Evolutionary conservation across 2,797 vertebrate species (phyloP), one percentile per base, ranked within the genome.

Genomic region (Bovichtus variegatus): DNA sequence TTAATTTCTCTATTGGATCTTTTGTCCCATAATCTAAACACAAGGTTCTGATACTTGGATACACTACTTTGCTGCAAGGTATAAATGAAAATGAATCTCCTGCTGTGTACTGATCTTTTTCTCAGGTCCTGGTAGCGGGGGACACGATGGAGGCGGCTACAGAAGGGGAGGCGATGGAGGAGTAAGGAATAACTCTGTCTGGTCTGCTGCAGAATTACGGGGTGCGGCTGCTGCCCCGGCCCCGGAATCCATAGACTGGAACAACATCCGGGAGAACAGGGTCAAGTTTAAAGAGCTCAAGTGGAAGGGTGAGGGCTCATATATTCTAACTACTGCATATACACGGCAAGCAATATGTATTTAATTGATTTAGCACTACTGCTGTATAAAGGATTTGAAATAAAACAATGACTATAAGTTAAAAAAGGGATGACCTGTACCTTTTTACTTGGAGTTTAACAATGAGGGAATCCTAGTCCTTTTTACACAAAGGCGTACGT

Each of bases 261-360:
- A 88, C 9, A 73, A 85, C 43, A 83, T 99, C 80, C 93, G 97
- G 78, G 93, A 97, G 89, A 97, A 98, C 88, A 94, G 84, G 76
- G 88, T 93, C 1, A 97, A 96, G 90, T 97, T 97, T 76, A 95
- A 94, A 72, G 92, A 94, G 71, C 93, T 97, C 77, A 99, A 98
- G 80, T 99, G 98, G 98, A 95, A 96, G 92, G 97, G 98, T 99
- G 83, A 92, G 82, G 29, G 1, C 11, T 41, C 15, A 0, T 6
- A 27, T 43, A 3, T 9, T 41, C 1, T n/a, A 5, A 29, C 34
- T 41, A 12, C 19, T 13, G 10, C 40, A 2, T 23, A 15, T 40
- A 2, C 4, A 40, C 43, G 6, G 6, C 36, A 47, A 34, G 12
- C 49, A 3, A 53, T 36, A 1, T 13, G 2, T 13, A 31, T 29